These are phyloP conservation scores for Abrostola triplasia DNA, from an alignment of 2,888 invertebrate genomes.

Conservation along the genomic window DNA sequence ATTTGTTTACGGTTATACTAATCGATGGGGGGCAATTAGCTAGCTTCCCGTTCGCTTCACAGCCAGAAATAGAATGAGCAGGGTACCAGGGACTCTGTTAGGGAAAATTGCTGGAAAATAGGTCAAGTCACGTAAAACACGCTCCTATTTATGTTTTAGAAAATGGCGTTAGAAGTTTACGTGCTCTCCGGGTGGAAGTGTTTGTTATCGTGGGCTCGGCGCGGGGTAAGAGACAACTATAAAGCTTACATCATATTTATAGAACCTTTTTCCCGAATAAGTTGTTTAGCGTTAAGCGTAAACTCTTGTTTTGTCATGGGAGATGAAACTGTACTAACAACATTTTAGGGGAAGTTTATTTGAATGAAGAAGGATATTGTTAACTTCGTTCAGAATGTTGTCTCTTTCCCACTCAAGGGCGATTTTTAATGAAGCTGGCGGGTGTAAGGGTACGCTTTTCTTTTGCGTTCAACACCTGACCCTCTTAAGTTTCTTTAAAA, in stretches of 20 bases:
- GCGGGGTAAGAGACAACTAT: neutral
- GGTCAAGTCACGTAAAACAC: conserved; percentile 5
- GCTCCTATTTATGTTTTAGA: conserved; percentile 23
- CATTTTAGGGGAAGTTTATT: no score
- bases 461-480: no score
- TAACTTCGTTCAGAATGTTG: no score
- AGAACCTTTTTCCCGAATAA: neutral
- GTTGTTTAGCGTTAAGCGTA: neutral
- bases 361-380: no score
- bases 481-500: no score
- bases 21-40: conserved; percentile 6
- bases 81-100: conserved; percentile 1
- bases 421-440: no score
- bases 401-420: no score
- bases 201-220: neutral
- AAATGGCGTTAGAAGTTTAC: conserved; percentile 11
- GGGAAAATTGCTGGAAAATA: conserved; percentile 1
- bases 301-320: no score
- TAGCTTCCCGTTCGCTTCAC: conserved; percentile 1
- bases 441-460: no score
- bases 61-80: conserved; percentile 3
- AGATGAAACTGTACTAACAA: no score
- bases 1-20: neutral
- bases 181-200: neutral
- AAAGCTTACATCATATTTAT: neutral